Evolutionary conservation across 2,888 invertebrate genomes (phyloP).

Genomic region (Tridacna gigas): DNA sequence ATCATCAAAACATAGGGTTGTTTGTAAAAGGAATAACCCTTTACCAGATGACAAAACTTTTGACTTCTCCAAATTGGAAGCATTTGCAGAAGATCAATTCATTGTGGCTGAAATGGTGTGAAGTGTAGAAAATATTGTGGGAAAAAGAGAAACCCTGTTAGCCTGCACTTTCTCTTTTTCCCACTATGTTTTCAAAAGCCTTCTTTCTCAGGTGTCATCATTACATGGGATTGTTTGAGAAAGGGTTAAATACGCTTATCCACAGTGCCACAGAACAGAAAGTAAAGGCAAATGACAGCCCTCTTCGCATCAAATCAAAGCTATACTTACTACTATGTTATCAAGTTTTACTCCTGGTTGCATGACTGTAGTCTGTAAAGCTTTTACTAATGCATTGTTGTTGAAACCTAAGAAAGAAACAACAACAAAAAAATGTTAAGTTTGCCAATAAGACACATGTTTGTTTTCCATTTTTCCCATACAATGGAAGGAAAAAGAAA

Average conservation of each 20-base stretch:
- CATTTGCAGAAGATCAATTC: too few relatives aligned
- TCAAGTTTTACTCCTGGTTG: slow-evolving; percentile 86
- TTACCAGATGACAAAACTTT: too few relatives aligned
- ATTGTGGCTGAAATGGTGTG: too few relatives aligned
- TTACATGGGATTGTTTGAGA: not conserved
- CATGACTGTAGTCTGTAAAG: slow-evolving; percentile 86
- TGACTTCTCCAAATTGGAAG: too few relatives aligned
- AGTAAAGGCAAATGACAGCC: too few relatives aligned
- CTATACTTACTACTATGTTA: slow-evolving; percentile 84
- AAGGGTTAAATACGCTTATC: not conserved
- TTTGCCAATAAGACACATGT: too few relatives aligned
- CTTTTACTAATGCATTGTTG: slow-evolving; percentile 84
- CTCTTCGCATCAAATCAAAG: too few relatives aligned
- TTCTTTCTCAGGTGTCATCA: not conserved
- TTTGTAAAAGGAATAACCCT: too few relatives aligned
- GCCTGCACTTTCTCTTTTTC: not conserved
- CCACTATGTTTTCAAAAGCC: not conserved
- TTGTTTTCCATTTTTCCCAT: too few relatives aligned
- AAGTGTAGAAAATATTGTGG: not conserved
- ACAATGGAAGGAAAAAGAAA: too few relatives aligned
- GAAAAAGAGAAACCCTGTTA: not conserved
- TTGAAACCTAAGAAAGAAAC: slow-evolving; percentile 80
- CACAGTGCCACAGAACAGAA: too few relatives aligned
- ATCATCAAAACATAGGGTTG: too few relatives aligned
- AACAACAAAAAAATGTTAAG: not conserved